These are phyloP conservation scores for Campoplex capitator DNA, from an alignment of 2,888 invertebrate genomes.

Conservation along the genomic window DNA sequence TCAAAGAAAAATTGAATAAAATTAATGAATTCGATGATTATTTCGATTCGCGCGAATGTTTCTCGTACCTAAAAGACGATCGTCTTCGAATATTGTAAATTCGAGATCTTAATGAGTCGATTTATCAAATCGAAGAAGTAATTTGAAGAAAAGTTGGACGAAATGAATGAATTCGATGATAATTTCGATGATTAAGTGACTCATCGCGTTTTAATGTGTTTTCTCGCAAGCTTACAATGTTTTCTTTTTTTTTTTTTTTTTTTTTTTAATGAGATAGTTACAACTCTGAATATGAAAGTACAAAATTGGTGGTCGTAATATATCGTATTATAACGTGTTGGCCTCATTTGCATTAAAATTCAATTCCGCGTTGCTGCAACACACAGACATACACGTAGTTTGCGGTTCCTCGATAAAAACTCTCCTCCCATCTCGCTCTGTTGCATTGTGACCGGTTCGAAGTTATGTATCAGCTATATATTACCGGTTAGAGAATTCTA, in stretches of 20 bases:
- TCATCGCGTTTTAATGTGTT: no score
- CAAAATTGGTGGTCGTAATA: slow-evolving; percentile 25
- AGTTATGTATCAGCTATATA: slow-evolving; percentile 47
- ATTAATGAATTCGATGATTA: not conserved
- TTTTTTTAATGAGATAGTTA: not conserved
- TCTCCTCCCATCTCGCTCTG: slow-evolving; percentile 23
- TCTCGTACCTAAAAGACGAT: no score
- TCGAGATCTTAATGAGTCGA: not conserved
- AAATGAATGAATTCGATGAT: not conserved
- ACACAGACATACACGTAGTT: slow-evolving; percentile 14
- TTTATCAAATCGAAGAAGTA: not conserved
- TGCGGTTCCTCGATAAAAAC: slow-evolving; percentile 44
- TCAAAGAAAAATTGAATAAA: not conserved
- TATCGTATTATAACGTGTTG: slow-evolving; percentile 37
- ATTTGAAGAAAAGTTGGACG: not conserved
- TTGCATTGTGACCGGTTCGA: slow-evolving; percentile 22
- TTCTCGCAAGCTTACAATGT: not conserved
- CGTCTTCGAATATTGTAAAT: not conserved
- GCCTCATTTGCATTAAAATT: slow-evolving; percentile 63
- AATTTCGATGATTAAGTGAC: not conserved
- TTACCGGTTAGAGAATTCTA: slow-evolving; percentile 64
- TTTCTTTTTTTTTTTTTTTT: not conserved
- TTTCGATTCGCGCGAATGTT: not conserved
- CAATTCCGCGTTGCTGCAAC: slow-evolving; percentile 65
- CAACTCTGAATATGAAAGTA: slow-evolving; percentile 8